Base-by-base conservation (phyloP, 2,888 invertebrate genomes). In the Heliconius sara region DNA sequence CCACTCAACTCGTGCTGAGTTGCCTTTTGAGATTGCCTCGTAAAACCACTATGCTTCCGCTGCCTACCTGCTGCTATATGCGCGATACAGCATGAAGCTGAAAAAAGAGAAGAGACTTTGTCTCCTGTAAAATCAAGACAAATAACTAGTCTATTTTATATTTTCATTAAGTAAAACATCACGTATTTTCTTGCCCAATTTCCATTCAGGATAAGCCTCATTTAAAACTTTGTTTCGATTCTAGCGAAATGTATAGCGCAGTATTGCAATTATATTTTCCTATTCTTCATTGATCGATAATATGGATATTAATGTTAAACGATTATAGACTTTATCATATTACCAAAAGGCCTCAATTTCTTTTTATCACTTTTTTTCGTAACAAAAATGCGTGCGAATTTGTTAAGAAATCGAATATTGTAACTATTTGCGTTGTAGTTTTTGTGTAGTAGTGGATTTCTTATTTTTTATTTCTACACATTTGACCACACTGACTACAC, bases 351-450 rank as follows among this genome's bases (percentile, higher is more conserved):
- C 52, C 22, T 73, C 76, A 71, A 77, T 80, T 30, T 68, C 10
- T 30, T 78, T 60, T 47, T 25, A 72, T 65, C 25, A 63, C 65
- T 75, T 80, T 81, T 57, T 82, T 82, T 78, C 87, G 87, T 87
- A 86, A 87, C 85, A 86, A 86, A 88, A 87, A 86, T 87, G 89
- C 92, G 93, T 93, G 93, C 88, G 91, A 93, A 92, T 88, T 77
- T 84, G 87, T 91, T 92, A 85, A 84, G 92, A 86, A 93, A 92
- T 84, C 65, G 68, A 80, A 85, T 93, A 87, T 90, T 88, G 92
- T 86, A 92, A 91, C 85, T 88, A 86, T 88, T 89, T 89, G 89
- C 87, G 87, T 89, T 57, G 22, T 22, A 57, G 57, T 57, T 57
- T 89, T 87, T 90, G 83, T 90, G 89, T 87, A 88, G 84, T 87